Conservation (phyloP, 2,888 invertebrate species). For the Sinohyriopsis cumingii region DNA sequence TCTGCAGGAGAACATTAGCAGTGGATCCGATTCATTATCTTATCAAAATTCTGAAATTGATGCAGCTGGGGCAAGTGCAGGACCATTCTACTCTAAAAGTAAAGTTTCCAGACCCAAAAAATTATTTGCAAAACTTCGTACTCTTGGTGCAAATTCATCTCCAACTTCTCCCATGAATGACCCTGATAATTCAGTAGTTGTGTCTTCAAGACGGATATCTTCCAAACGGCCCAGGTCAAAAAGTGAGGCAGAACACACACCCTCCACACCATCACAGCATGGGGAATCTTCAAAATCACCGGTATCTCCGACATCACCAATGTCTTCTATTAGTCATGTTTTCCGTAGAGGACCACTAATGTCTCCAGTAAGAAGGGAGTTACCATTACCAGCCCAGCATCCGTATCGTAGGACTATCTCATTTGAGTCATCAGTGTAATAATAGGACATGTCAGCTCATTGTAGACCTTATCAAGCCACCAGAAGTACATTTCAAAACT, state of each 20-base stretch:
- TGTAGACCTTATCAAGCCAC: no score
- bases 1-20: constrained; percentile 26
- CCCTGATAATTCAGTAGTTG: constrained; percentile 12
- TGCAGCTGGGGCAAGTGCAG: constrained; percentile 12
- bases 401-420: constrained; percentile 31
- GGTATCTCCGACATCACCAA: no score
- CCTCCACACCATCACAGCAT: constrained; percentile 22
- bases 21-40: constrained; percentile 18
- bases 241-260: constrained; percentile 26
- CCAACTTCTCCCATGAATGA: constrained; percentile 38
- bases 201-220: constrained; percentile 41
- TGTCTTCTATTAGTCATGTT: neutral
- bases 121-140: constrained; percentile 58
- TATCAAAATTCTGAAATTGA: constrained; percentile 4
- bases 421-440: constrained; percentile 73
- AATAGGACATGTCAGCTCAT: no score
- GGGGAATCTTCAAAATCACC: neutral
- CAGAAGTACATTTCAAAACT: no score
- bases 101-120: constrained; percentile 51
- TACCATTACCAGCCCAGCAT: constrained; percentile 26
- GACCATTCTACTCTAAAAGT: constrained; percentile 66
- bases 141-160: constrained; percentile 40
- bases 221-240: constrained; percentile 39
- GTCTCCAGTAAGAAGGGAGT: constrained; percentile 18
- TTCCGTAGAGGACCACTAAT: constrained; percentile 22